These are phyloP conservation scores for Bursaphelenchus okinawaensis DNA, from an alignment of 2,888 invertebrate genomes.

Conservation along the genomic window DNA sequence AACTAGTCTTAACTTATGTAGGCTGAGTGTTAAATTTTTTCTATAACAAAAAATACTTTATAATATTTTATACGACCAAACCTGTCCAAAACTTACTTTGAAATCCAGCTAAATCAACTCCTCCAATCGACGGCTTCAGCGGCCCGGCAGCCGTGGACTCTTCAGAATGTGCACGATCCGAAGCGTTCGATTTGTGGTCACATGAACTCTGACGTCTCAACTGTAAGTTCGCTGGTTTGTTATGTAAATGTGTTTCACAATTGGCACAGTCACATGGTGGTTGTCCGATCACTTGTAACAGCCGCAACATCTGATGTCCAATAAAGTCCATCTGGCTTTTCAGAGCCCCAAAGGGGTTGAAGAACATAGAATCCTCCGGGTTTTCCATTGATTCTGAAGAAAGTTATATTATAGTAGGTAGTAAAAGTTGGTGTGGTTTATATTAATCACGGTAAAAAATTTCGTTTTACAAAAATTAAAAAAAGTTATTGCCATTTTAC, in stretches of 20 bases:
- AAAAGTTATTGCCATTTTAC: too few relatives aligned
- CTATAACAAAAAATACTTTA: background rate
- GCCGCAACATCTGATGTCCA: conserved; percentile 7
- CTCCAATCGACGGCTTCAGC: background rate
- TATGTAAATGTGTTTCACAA: background rate
- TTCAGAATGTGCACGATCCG: background rate
- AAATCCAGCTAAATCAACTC: background rate
- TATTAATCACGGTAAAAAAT: too few relatives aligned
- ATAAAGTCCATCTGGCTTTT: conserved; percentile 6
- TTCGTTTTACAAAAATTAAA: too few relatives aligned
- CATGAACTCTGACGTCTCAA: background rate
- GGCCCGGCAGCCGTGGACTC: background rate
- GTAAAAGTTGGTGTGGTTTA: too few relatives aligned
- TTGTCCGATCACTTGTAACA: conserved; percentile 1
- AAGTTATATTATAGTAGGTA: too few relatives aligned
- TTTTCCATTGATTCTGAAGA: background rate
- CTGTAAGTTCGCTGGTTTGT: background rate
- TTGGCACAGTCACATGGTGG: background rate
- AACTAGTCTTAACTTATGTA: too few relatives aligned
- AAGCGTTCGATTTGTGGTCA: background rate
- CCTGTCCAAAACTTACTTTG: background rate
- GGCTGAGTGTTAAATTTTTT: too few relatives aligned
- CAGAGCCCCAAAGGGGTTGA: conserved; percentile 1
- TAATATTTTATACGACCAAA: background rate
- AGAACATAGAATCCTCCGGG: background rate